These are phyloP conservation scores for Chlorocebus sabaeus DNA, from an alignment of 2,113 vertebrate species.

Conservation along the genomic window DNA sequence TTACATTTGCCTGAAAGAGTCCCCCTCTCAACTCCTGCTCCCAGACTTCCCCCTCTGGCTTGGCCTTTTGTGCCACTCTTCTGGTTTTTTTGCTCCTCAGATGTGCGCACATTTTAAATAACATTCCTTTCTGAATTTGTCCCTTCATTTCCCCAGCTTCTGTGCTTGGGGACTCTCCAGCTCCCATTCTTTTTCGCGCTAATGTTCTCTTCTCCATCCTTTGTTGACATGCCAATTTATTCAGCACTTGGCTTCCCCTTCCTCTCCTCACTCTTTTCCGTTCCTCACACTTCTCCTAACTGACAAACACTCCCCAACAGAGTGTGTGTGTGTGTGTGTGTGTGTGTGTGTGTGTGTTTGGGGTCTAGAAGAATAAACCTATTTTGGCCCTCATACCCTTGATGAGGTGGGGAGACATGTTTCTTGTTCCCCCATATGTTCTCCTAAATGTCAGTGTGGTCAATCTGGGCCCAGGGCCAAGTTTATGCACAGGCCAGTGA, in stretches of 20 bases:
- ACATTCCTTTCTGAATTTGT: constrained; percentile 64
- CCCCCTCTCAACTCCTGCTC: background rate
- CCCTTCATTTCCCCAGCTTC: constrained; percentile 67
- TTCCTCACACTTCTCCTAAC: constrained; percentile 3
- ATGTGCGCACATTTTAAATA: constrained; percentile 64
- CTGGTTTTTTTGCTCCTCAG: constrained; percentile 61
- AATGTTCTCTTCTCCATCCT: constrained; percentile 62
- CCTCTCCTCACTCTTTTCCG: background rate
- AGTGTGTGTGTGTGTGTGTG: background rate
- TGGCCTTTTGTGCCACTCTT: constrained; percentile 52
- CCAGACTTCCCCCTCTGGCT: constrained; percentile 32
- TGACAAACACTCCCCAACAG: background rate
- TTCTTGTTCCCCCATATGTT: background rate
- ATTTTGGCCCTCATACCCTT: background rate
- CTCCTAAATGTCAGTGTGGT: background rate
- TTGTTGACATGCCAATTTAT: constrained; percentile 62
- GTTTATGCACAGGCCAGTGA: background rate
- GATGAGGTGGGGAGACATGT: background rate
- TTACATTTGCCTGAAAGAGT: background rate
- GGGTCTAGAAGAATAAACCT: background rate
- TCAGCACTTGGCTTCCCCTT: constrained; percentile 24
- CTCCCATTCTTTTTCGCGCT: constrained; percentile 47
- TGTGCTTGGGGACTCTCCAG: constrained; percentile 73
- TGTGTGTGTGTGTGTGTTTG: background rate
- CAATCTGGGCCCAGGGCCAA: background rate